These are phyloP conservation scores for Molossus alvarezi DNA, from an alignment of 2,797 vertebrate genomes.

Conservation along the genomic window DNA sequence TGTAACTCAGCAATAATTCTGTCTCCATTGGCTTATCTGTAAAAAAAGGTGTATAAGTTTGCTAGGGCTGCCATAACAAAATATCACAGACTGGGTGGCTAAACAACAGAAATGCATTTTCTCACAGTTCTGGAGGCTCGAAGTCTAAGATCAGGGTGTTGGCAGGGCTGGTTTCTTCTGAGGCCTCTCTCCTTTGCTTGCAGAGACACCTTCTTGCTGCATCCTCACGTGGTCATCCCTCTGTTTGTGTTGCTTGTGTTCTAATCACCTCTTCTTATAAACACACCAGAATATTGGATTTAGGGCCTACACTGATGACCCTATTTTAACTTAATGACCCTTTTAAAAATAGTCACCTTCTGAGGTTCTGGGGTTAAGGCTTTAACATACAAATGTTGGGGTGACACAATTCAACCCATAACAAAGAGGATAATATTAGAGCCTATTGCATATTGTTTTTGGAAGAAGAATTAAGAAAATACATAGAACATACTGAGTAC, in stretches of 20 bases:
- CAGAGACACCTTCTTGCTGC: background rate
- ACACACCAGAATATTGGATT: background rate
- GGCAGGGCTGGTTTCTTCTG: background rate
- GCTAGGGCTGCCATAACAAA: background rate
- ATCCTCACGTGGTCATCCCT: background rate
- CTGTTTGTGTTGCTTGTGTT: background rate
- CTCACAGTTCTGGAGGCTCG: background rate
- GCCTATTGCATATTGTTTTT: background rate
- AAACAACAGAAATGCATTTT: background rate
- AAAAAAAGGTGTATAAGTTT: background rate
- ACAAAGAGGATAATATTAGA: background rate
- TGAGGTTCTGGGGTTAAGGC: background rate
- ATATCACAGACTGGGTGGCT: background rate
- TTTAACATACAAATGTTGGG: background rate
- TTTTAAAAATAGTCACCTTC: background rate
- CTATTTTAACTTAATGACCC: background rate
- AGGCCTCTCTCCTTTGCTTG: background rate
- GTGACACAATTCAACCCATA: background rate
- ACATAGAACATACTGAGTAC: background rate
- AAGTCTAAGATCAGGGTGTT: background rate
- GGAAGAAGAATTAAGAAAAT: constrained; percentile 41
- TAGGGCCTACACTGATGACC: background rate
- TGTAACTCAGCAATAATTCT: background rate
- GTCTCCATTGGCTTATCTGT: background rate
- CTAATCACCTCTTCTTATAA: background rate